Conservation (phyloP, 1,140 invertebrate genomes). For the Lepidostoma basale region DNA sequence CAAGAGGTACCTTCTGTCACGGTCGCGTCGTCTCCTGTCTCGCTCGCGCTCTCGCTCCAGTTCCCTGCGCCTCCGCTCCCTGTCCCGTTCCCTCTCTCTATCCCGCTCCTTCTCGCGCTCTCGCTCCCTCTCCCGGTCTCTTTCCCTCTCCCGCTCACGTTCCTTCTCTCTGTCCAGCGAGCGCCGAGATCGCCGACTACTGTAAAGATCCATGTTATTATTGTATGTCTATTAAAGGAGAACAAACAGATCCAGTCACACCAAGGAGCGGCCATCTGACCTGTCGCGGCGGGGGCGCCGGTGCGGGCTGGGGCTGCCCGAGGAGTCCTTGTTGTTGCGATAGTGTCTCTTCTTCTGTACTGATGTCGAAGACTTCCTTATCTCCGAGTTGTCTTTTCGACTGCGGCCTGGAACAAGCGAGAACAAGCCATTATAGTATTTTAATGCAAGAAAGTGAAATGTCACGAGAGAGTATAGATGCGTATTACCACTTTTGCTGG, state of each 20-base stretch:
- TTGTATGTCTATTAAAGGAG: too few species aligned
- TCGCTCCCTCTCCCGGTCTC: conserved; percentile 59
- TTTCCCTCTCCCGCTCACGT: conserved; percentile 51
- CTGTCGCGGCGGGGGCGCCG: conserved; percentile 58
- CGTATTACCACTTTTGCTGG: conserved; percentile 40
- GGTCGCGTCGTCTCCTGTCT: neutral
- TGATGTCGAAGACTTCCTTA: conserved; percentile 43
- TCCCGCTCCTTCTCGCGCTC: conserved; percentile 54
- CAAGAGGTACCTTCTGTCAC: conserved; percentile 7
- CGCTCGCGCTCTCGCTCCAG: conserved; percentile 50
- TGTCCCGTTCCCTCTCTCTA: conserved; percentile 50
- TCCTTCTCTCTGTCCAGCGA: conserved; percentile 46
- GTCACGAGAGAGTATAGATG: neutral
- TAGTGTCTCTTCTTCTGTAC: conserved; percentile 72
- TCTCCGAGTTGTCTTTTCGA: conserved; percentile 40
- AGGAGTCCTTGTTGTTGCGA: conserved; percentile 81
- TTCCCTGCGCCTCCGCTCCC: conserved; percentile 53
- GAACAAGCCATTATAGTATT: too few species aligned
- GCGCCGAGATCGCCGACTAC: conserved; percentile 35
- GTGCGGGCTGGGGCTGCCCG: conserved; percentile 65
- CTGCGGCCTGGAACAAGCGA: conserved; percentile 30
- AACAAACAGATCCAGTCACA: too few species aligned
- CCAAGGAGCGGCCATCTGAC: too few species aligned
- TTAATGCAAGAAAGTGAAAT: neutral
- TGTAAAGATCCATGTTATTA: too few species aligned